Conservation (phyloP, 2,113 vertebrate genomes). For the Otocyon megalotis region DNA sequence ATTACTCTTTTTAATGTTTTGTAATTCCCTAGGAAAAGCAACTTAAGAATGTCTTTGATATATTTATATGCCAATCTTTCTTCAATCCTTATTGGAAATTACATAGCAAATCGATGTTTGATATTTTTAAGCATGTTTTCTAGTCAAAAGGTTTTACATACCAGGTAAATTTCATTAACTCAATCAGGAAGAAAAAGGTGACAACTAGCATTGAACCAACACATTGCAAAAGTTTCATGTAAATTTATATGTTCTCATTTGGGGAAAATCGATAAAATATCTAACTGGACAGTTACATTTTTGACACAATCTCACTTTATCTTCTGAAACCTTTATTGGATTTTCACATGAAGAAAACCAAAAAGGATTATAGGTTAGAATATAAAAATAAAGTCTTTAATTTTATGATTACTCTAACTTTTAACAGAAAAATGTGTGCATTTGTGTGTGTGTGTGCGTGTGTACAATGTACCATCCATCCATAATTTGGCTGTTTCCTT, state of each 20-base stretch:
- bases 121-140: conserved; percentile 64
- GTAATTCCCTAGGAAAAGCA: conserved; percentile 46
- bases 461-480: fast-evolving
- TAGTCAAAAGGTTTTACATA: conserved; percentile 54
- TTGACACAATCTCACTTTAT: background rate
- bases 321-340: conserved; percentile 38
- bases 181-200: background rate
- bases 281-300: conserved; percentile 1
- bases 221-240: background rate
- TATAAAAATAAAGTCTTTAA: background rate
- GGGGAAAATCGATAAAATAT: conserved; percentile 42
- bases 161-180: conserved; percentile 38
- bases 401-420: fast-evolving
- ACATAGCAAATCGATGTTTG: conserved; percentile 36
- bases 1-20: conserved; percentile 20
- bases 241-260: background rate
- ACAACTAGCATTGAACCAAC: background rate
- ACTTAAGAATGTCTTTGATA: background rate
- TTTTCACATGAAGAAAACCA: conserved; percentile 42
- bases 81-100: conserved; percentile 47
- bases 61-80: background rate
- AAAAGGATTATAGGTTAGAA: conserved; percentile 56
- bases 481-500: fast-evolving
- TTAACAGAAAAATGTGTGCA: background rate
- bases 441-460: background rate